Conservation (phyloP, 2,888 invertebrate genomes). For the Brenthis hecate region DNA sequence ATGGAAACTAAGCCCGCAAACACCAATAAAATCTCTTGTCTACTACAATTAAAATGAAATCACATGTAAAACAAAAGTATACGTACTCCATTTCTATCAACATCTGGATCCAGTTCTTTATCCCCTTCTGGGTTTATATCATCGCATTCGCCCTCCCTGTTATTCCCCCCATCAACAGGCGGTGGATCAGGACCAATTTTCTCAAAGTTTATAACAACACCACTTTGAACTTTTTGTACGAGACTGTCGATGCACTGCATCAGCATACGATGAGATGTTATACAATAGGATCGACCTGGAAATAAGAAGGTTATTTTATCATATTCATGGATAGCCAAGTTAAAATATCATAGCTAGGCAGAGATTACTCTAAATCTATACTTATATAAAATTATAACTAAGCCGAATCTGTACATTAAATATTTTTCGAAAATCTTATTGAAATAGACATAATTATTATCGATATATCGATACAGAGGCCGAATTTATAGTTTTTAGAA, state of each 20-base stretch:
- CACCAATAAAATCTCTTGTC: no score
- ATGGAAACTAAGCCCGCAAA: no score
- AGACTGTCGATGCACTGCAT: conserved; percentile 98
- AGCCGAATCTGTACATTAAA: no score
- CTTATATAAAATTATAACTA: no score
- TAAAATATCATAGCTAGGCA: no score
- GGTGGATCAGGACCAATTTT: conserved; percentile 95
- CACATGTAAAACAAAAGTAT: neutral
- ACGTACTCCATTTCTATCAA: conserved; percentile 78
- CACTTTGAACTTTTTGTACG: conserved; percentile 98
- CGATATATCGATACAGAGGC: no score
- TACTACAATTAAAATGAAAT: no score
- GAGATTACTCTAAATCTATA: no score
- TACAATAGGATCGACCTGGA: conserved; percentile 95
- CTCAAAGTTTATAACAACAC: conserved; percentile 98
- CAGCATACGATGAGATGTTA: conserved; percentile 96
- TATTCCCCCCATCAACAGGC: conserved; percentile 81
- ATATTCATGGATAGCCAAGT: neutral
- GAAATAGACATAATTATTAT: no score
- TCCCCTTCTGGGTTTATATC: conserved; percentile 68
- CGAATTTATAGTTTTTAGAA: no score
- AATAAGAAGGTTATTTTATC: conserved; percentile 19
- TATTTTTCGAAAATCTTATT: no score
- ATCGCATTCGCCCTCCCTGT: conserved; percentile 76
- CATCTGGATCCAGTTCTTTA: conserved; percentile 74